A percentile compares a stretch with the other conserved stretches of the same genome.
These are phyloP conservation scores for Gymnosoma rotundatum DNA, from an alignment of 2,888 invertebrate species.

Conservation along the genomic window DNA sequence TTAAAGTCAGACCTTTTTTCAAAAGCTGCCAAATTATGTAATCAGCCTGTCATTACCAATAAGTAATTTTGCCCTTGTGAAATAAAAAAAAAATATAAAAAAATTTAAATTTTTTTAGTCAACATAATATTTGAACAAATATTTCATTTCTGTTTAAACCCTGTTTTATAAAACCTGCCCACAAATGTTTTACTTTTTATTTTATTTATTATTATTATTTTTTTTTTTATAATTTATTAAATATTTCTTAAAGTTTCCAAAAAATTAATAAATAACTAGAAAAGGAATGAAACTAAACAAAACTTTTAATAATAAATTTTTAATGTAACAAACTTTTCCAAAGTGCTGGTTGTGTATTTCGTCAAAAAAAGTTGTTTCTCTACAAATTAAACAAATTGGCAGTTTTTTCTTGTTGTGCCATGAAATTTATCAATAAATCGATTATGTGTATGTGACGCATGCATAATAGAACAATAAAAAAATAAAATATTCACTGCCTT, in stretches of 20 bases:
- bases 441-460: constrained; percentile 55
- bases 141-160: too few relatives aligned
- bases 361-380: not conserved
- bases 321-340: not conserved
- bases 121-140: too few relatives aligned
- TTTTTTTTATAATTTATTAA: not conserved
- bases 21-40: too few relatives aligned
- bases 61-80: too few relatives aligned
- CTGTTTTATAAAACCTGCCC: too few relatives aligned
- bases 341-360: not conserved
- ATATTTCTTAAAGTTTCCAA: not conserved
- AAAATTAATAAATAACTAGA: not conserved
- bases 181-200: too few relatives aligned
- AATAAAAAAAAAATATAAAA: too few relatives aligned
- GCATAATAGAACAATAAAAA: not conserved
- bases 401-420: constrained; percentile 44
- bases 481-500: not conserved
- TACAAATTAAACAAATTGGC: constrained; percentile 17
- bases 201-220: not conserved
- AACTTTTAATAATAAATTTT: constrained; percentile 26
- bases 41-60: too few relatives aligned
- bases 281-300: constrained; percentile 2
- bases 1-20: too few relatives aligned
- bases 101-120: too few relatives aligned
- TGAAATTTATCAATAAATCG: constrained; percentile 66